Base-by-base conservation (phyloP, 1,140 invertebrate genomes). In the Drosophila chauvacae region DNA sequence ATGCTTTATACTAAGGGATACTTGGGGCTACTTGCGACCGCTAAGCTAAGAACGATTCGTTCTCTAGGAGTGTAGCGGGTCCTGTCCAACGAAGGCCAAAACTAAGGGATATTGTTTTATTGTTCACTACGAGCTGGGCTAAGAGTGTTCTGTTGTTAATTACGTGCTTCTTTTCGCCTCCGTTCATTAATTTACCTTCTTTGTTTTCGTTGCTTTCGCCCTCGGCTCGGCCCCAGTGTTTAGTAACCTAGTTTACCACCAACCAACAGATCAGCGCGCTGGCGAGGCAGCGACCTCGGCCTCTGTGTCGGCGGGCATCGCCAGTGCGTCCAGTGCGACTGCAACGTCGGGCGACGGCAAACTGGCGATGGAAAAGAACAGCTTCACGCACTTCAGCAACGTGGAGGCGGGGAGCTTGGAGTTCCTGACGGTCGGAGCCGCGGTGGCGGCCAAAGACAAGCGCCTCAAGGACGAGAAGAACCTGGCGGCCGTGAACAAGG, bases 371-470 rank as follows among this genome's bases (percentile, higher is more conserved):
- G 82, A 91, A 20, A 90, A 78, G 39, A 74, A 68, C n/a, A 68
- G 48, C 33, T 79, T 81, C 13, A 47, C 81, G 6, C 90, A 90
- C 47, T 75, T 88, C 5, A 81, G 75, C 53, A 87, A 69, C 30
- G 64, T 88, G 39, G 83, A 86, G 2, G 62, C 73, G 7, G 65
- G 81, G 14, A 90, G 92, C 35, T 80, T 92, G 71, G 91, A 91
- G 51, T 84, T 91, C 50, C 93, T 98, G 5, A 96, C 95, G 66
- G 95, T 97, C 33, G 96, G 96, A 16, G 96, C 97, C 50, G 97
- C 96, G 48, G 95, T 96, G 62, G 96, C 96, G 5, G 96, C 96
- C 41, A 96, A 97, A 93, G 96, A 97, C 91, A 97, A 97, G 93
- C 94, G 96, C 45, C 94, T 95, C 30, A 97, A 97, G 82, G 96